A percentile compares a stretch with the other conserved stretches of the same genome.
Evolutionary conservation across 2,113 vertebrate genomes (phyloP).

Genomic region (Cephalopterus ornatus): DNA sequence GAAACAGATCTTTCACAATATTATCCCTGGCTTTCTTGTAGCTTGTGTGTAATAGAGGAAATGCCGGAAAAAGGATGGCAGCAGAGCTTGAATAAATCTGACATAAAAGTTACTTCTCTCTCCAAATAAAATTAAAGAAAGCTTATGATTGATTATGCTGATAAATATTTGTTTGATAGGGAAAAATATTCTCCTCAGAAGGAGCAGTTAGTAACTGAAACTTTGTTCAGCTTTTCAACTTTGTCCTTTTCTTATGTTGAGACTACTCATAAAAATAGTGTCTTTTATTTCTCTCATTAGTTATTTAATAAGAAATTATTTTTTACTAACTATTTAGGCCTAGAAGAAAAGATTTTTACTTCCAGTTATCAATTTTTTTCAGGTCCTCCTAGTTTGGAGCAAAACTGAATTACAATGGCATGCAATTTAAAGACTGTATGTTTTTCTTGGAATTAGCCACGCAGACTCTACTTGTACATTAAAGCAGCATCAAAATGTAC

Average conservation of each 20-base stretch:
- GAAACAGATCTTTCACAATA: not conserved
- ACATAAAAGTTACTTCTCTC: not conserved
- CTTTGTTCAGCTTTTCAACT: not conserved
- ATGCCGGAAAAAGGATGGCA: not conserved
- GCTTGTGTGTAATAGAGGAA: not conserved
- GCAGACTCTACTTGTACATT: not conserved
- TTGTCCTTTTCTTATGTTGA: not conserved
- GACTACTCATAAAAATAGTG: not conserved
- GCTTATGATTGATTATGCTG: not conserved
- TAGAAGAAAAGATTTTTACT: not conserved
- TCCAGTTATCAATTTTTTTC: not conserved
- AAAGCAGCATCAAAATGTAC: not conserved
- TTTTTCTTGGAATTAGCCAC: not conserved
- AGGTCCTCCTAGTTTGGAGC: not conserved
- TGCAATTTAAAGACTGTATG: not conserved
- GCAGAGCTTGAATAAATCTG: not conserved
- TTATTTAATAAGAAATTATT: not conserved
- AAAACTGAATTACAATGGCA: not conserved
- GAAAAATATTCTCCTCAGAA: not conserved
- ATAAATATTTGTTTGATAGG: not conserved
- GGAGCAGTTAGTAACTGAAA: not conserved
- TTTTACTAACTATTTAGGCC: not conserved
- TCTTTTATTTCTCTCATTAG: not conserved
- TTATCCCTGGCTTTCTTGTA: not conserved
- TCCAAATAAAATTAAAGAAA: not conserved